These are phyloP conservation scores for Hippopotamyrus pictus DNA, from an alignment of 2,797 vertebrate genomes.

Conservation along the genomic window DNA sequence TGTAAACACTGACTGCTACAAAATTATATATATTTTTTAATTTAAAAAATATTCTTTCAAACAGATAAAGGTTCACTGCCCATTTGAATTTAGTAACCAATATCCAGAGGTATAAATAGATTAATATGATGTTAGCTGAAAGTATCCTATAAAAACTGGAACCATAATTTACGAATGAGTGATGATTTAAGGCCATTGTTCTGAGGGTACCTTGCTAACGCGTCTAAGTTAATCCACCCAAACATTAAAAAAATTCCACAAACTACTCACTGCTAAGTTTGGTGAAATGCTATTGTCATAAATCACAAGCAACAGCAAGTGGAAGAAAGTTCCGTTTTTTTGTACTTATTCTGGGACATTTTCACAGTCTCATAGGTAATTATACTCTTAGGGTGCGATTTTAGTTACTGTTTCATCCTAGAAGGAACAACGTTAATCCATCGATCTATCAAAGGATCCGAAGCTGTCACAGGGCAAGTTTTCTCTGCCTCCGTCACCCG, in stretches of 20 bases:
- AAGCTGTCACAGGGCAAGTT: background rate
- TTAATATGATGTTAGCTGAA: background rate
- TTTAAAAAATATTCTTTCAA: slow-evolving; percentile 17
- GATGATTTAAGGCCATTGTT: slow-evolving; percentile 12
- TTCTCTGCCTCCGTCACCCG: background rate
- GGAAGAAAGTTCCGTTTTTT: background rate
- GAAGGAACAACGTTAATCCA: background rate
- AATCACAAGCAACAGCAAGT: background rate
- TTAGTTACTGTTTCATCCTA: background rate
- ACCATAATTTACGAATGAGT: slow-evolving; percentile 5
- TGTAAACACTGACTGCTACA: background rate
- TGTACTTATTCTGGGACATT: background rate
- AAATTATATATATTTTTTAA: slow-evolving; percentile 9
- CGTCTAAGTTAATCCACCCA: background rate
- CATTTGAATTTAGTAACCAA: background rate
- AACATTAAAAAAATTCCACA: background rate
- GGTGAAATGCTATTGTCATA: slow-evolving; percentile 3
- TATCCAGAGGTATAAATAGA: background rate
- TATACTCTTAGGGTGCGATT: background rate
- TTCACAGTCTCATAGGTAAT: background rate
- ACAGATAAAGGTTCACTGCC: background rate
- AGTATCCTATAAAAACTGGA: background rate
- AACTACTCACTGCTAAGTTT: background rate
- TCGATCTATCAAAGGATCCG: background rate
- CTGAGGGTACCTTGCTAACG: background rate